Evolutionary conservation across 30 jellyfish, hydroid and myxozoan species (phyloP).

Genomic region (Aurelia sp.): DNA sequence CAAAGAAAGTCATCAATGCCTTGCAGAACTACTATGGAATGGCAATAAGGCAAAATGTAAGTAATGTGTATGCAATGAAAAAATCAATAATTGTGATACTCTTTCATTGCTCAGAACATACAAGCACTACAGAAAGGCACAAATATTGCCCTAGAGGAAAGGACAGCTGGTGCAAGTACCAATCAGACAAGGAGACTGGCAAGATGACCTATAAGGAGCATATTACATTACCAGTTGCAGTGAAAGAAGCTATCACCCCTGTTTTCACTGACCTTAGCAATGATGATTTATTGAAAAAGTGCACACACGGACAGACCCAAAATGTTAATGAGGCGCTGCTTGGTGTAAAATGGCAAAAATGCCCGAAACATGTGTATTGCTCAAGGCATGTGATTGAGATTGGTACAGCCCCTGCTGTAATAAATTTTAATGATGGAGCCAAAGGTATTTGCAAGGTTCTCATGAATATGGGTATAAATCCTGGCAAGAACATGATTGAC

Average conservation of each 20-base stretch:
- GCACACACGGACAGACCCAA: slow-evolving; percentile 60
- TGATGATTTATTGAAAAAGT: slow-evolving; percentile 47
- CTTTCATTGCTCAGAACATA: slow-evolving; percentile 39
- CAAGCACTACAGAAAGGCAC: slow-evolving; percentile 28
- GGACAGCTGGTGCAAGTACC: slow-evolving; percentile 72
- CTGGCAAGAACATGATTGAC: too few species aligned
- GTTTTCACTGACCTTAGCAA: background rate
- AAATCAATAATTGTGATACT: slow-evolving; percentile 62
- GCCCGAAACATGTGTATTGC: too few species aligned
- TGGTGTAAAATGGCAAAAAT: too few species aligned
- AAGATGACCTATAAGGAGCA: slow-evolving; percentile 39
- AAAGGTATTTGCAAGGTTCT: too few species aligned
- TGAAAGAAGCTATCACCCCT: slow-evolving; percentile 40
- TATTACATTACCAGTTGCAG: slow-evolving; percentile 45
- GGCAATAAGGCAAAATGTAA: slow-evolving; percentile 66
- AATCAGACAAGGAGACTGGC: slow-evolving; percentile 46
- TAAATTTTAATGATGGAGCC: too few species aligned
- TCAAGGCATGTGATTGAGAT: too few species aligned
- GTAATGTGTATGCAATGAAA: slow-evolving; percentile 42
- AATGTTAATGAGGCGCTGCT: background rate
- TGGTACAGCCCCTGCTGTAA: too few species aligned
- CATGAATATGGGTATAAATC: too few species aligned
- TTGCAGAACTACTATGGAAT: slow-evolving; percentile 46
- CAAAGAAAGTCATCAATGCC: slow-evolving; percentile 31
- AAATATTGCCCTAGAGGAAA: slow-evolving; percentile 38